phyloP scores from a whole-genome alignment of 2,797 vertebrate genomes.

The Dipus sagitta region DNA sequence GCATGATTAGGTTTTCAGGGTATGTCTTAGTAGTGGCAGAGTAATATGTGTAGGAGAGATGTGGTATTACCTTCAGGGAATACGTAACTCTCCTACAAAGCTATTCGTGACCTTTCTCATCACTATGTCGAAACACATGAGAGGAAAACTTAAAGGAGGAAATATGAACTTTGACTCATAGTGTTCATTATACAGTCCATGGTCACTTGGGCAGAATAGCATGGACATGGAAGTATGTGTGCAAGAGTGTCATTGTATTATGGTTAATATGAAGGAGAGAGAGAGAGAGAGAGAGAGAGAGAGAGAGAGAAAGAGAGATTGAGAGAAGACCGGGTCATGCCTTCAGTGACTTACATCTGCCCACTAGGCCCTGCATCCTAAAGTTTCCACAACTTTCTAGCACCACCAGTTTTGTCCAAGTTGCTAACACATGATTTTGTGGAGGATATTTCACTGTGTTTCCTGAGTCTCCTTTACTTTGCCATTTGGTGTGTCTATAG shows the following conservation, averaged over 20 bases:
- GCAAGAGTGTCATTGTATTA: background rate
- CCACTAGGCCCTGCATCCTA: background rate
- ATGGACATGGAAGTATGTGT: background rate
- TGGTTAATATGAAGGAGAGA: background rate
- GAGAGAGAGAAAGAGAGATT: too few relatives aligned
- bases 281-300: background rate
- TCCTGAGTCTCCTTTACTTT: background rate
- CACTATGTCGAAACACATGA: background rate
- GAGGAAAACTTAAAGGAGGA: background rate
- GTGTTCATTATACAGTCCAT: too few relatives aligned
- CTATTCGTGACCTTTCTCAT: too few relatives aligned
- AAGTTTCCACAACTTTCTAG: background rate
- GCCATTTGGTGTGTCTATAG: background rate
- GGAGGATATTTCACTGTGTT: background rate
- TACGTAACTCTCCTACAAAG: background rate
- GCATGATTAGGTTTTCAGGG: background rate
- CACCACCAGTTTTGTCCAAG: background rate
- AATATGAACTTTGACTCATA: background rate
- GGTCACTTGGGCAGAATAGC: background rate
- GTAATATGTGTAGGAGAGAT: background rate
- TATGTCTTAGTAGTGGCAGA: background rate
- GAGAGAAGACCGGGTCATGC: too few relatives aligned
- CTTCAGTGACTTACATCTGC: background rate
- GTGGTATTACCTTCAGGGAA: background rate
- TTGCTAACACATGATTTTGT: background rate